Base-by-base conservation (phyloP, 2,797 vertebrate genomes). In the Luscinia megarhynchos region DNA sequence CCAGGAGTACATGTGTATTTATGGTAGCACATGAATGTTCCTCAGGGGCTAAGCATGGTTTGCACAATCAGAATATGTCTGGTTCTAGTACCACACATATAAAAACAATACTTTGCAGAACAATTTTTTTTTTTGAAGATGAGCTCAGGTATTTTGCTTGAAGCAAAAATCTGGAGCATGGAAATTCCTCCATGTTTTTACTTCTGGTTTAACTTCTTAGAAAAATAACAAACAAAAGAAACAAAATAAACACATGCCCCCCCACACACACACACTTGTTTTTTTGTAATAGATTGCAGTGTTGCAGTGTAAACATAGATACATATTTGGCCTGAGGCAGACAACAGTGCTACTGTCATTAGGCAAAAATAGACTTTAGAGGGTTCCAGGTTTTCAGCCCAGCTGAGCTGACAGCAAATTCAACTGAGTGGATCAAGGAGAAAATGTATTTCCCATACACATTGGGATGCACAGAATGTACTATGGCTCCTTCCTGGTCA, bases 181-280 rank as follows among this genome's bases (percentile, higher is more conserved):
- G 24, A 76, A 81, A 72, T 61, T 3, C 6, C 6, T 68, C 13
- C 5, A 6, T 34, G 50, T 68, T 81, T 89, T 12, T 61, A 46
- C 4, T 46, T 68, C 29, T 22, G 6, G 1, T 13, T 79, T 73
- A 66, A 43, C 22, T 69, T 64, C 11, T 48, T 67, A 48, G 29
- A 57, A 57, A 66, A 67, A 67, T 40, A 67, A 54, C 21, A 30
- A 63, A 45, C 21, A 22, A 15, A 55, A 21, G 3, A 32, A 50
- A 23, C 9, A 36, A 41, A 75, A 82, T 14, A 38, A 63, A 26
- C 7, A 38, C 17, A 10, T 11, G 10, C 38, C 38, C 11, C 6
- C 1, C 6, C 1, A 11, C 1, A 10, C 9, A 1, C 19, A 2
- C 3, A 16, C n/a, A 53, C 10, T 38, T 87, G 4, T 2, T 21